Evolutionary conservation across 2,888 invertebrate species (phyloP), one percentile per base, ranked within the genome.

Genomic region (Clunio marinus): DNA sequence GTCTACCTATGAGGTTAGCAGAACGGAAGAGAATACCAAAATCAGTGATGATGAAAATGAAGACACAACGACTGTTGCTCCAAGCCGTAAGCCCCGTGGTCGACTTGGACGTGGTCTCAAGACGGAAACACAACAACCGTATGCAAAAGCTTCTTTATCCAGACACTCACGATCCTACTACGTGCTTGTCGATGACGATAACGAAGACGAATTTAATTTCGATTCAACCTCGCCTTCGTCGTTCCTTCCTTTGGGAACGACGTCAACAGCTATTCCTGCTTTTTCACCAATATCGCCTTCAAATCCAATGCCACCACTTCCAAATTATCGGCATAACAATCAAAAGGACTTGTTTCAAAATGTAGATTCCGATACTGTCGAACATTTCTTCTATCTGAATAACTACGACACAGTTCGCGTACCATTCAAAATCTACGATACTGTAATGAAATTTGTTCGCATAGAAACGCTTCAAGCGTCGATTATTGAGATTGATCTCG

Each of bases 401-500:
- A 76, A 77, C 35, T 79, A 82, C 70, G 81, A 82, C 58, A 75
- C 77, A 41, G 77, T 80, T 70, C 81, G 84, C 77, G 83, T 87
- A 60, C 83, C 84, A 70, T 88, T 86, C 74, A 88, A 90, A 81
- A 84, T 85, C 28, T 91, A 91, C 77, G 88, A 91, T 70, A 85
- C 90, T 0, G 84, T 89, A 45, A 78, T 92, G 69, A 91, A 90
- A 65, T 89, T 86, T 76, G 86, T 86, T 35, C 89, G 87, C 75
- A 82, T 91, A 28, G 86, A 88, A 1, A 83, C 86, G 72, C 77
- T 92, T 71, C 85, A 88, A 73, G 85, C 90, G 8, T 82, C 87
- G 55, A 88, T 87, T 1, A 79, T 92, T 65, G 87, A 89, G 71
- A 82, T 92, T 74, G 91, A 92, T 10, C 77, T 93, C 67, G 91